A percentile compares a stretch with the other conserved stretches of the same genome.
Conservation (phyloP, 2,797 vertebrate genomes). For the Urocyon cinereoargenteus region DNA sequence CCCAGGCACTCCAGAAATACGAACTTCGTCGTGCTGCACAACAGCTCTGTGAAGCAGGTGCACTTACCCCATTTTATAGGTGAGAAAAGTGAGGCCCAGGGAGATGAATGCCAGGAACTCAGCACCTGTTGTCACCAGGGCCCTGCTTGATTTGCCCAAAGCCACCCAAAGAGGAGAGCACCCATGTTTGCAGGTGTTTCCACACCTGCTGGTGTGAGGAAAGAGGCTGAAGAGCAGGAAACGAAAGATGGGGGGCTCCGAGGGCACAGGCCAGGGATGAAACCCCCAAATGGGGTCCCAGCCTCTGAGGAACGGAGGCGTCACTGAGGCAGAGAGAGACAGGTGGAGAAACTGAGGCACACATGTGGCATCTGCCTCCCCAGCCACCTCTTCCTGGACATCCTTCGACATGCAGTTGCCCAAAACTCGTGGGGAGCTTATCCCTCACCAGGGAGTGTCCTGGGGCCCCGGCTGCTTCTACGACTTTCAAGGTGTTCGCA, state of each 20-base stretch:
- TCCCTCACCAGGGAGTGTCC: neutral
- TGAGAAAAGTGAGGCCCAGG: neutral
- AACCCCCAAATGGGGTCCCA: neutral
- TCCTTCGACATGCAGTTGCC: neutral
- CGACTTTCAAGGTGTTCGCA: too few species aligned
- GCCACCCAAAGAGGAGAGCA: neutral
- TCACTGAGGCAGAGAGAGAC: neutral
- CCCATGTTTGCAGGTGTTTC: neutral
- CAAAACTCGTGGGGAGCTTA: neutral
- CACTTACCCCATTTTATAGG: neutral
- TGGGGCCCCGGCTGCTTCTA: neutral
- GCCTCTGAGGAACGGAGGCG: neutral
- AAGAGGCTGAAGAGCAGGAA: neutral
- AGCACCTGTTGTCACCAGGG: neutral
- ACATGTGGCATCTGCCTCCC: rapidly evolving
- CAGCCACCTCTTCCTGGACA: neutral
- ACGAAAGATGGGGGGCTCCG: neutral
- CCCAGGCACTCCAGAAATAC: neutral
- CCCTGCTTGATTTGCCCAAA: neutral
- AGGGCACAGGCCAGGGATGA: neutral
- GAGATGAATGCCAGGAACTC: neutral
- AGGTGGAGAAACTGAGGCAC: neutral
- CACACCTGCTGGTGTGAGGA: neutral
- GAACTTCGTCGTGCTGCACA: neutral
- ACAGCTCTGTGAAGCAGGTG: too few species aligned